Percentiles rank a stretch among this genome's conserved stretches.
Evolutionary conservation across 2,113 vertebrate genomes (phyloP).

Genomic region (Promerops cafer): DNA sequence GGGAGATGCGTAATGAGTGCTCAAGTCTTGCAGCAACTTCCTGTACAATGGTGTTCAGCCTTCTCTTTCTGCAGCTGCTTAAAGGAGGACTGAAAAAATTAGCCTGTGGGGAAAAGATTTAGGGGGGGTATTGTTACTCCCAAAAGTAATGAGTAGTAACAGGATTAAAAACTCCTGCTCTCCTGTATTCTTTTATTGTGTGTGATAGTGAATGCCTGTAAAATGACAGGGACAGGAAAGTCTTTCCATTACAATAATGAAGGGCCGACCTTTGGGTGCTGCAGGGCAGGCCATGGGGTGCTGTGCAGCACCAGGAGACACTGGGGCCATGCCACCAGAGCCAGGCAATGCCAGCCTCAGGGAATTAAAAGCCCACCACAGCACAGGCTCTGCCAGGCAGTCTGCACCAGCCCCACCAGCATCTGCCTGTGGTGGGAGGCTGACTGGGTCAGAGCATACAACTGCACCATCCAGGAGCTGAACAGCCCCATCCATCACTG

Average conservation of each 20-base stretch:
- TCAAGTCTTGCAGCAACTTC: background rate
- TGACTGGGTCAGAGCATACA: background rate
- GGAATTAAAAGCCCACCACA: background rate
- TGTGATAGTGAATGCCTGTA: background rate
- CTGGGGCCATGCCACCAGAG: accelerated
- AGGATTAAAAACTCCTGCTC: background rate
- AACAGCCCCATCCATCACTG: background rate
- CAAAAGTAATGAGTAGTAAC: background rate
- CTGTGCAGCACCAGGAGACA: background rate
- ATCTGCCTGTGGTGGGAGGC: accelerated
- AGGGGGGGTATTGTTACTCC: background rate
- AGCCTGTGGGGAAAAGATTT: background rate
- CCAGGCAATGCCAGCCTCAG: background rate
- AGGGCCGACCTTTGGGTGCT: background rate
- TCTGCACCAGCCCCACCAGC: background rate
- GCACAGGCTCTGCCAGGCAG: background rate
- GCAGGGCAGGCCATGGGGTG: background rate
- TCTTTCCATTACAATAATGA: background rate
- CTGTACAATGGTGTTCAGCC: background rate
- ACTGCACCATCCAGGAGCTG: background rate
- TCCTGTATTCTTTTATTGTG: background rate
- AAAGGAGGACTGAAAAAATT: background rate
- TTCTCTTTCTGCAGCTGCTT: background rate
- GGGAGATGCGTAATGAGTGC: background rate
- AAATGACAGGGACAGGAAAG: background rate